A percentile compares a stretch with the other conserved stretches of the same genome.
These are phyloP conservation scores for Drosophila borealis DNA, from an alignment of 2,888 invertebrate species.

Conservation along the genomic window DNA sequence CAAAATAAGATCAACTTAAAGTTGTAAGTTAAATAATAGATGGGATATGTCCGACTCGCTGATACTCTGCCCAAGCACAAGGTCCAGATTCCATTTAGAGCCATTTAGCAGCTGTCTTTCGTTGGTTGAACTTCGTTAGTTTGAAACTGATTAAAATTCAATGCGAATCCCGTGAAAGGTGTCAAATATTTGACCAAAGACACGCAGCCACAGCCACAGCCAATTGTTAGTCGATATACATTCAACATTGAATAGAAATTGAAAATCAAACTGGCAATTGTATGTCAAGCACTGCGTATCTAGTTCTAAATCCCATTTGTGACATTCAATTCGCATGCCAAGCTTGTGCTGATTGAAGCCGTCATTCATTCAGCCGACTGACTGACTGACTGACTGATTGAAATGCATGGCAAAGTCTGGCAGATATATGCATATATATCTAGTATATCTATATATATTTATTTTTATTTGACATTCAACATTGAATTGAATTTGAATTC, in stretches of 20 bases:
- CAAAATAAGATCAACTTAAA: neutral
- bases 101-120: too few relatives aligned
- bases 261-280: conserved; percentile 2
- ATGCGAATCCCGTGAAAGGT: conserved; percentile 2
- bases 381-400: conserved; percentile 14
- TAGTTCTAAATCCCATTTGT: too few relatives aligned
- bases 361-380: neutral
- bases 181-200: conserved; percentile 9
- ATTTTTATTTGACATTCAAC: conserved; percentile 32
- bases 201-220: neutral
- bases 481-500: conserved; percentile 35
- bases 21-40: too few relatives aligned
- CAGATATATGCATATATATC: neutral
- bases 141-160: conserved; percentile 16
- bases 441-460: neutral
- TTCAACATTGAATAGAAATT: conserved; percentile 42
- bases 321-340: conserved; percentile 5
- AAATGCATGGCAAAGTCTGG: conserved; percentile 21
- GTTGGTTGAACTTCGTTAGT: neutral
- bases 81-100: neutral
- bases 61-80: too few relatives aligned
- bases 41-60: too few relatives aligned
- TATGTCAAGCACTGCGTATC: neutral
- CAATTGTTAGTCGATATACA: conserved; percentile 34
- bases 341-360: conserved; percentile 4